Evolutionary conservation across 2,888 invertebrate species (phyloP).

Genomic region (Synergus gifuensis): DNA sequence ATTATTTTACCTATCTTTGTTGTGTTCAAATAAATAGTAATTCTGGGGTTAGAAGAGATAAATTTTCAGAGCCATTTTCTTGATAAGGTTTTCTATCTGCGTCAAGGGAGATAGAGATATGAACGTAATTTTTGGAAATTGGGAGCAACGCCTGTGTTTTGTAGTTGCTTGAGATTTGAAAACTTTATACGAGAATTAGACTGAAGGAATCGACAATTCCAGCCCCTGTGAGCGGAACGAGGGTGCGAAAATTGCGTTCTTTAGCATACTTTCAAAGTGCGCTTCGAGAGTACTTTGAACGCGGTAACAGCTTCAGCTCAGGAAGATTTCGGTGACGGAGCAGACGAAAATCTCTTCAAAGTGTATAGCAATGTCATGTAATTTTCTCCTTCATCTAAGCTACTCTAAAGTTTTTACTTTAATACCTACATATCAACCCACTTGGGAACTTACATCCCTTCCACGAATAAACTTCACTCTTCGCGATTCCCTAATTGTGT

Average conservation of each 20-base stretch:
- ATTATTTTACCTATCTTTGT: not conserved
- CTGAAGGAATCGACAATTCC: constrained; percentile 42
- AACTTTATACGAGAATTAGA: constrained; percentile 35
- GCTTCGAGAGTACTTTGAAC: constrained; percentile 55
- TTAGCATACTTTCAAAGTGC: constrained; percentile 55
- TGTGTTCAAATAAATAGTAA: not conserved
- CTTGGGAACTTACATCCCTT: not conserved
- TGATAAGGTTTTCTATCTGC: not conserved
- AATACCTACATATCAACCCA: not conserved
- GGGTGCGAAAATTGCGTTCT: constrained; percentile 59
- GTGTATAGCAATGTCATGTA: constrained; percentile 13
- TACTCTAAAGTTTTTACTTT: constrained; percentile 13
- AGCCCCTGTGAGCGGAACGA: constrained; percentile 46
- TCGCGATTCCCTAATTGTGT: not conserved
- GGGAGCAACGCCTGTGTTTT: constrained; percentile 10
- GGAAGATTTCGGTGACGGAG: constrained; percentile 44
- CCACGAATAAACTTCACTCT: not conserved
- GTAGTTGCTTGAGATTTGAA: constrained; percentile 40
- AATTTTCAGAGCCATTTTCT: not conserved
- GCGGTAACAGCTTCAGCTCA: constrained; percentile 55
- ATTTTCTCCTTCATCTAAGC: constrained; percentile 24
- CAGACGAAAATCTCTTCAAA: constrained; percentile 28
- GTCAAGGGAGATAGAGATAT: not conserved
- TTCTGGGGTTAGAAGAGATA: not conserved
- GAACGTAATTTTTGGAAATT: constrained; percentile 5